A percentile compares a stretch with the other conserved stretches of the same genome.
Conservation (phyloP, 2,113 vertebrate genomes). For the Solea senegalensis region DNA sequence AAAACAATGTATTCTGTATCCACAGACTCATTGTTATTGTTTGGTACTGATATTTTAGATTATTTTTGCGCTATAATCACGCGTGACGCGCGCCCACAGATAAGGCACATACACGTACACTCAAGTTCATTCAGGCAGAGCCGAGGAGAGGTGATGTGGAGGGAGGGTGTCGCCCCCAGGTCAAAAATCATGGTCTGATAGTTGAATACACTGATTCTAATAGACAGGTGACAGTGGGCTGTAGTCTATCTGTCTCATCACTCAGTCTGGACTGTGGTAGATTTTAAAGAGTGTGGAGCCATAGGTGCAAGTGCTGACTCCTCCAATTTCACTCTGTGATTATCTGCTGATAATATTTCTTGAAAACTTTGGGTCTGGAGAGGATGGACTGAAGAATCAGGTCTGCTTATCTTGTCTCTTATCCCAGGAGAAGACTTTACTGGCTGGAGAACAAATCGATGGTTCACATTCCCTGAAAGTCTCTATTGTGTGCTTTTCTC, state of each 20-base stretch:
- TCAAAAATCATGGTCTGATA: conserved; percentile 52
- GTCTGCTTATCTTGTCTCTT: not conserved
- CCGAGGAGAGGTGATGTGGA: conserved; percentile 50
- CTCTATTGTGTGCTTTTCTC: conserved; percentile 18
- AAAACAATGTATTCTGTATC: not conserved
- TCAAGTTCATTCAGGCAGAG: conserved; percentile 50
- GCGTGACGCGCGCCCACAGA: not conserved
- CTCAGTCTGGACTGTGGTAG: conserved; percentile 6
- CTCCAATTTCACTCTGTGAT: not conserved
- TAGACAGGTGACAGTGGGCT: conserved; percentile 62
- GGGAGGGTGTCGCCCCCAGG: conserved; percentile 44
- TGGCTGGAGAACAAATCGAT: not conserved
- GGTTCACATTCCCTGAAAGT: conserved; percentile 7
- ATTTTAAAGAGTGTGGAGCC: conserved; percentile 8
- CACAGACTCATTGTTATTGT: not conserved
- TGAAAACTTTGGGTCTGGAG: not conserved
- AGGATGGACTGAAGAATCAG: conserved; percentile 8
- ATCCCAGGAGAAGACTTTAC: conserved; percentile 5
- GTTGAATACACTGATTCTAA: conserved; percentile 56
- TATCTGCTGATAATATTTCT: not conserved
- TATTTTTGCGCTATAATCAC: conserved; percentile 32
- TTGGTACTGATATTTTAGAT: not conserved
- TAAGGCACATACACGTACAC: conserved; percentile 1
- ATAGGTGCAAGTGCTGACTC: not conserved
- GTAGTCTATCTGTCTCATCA: conserved; percentile 33